phyloP scores from a whole-genome alignment of 2,113 vertebrate genomes.

The Syngnathus floridae region DNA sequence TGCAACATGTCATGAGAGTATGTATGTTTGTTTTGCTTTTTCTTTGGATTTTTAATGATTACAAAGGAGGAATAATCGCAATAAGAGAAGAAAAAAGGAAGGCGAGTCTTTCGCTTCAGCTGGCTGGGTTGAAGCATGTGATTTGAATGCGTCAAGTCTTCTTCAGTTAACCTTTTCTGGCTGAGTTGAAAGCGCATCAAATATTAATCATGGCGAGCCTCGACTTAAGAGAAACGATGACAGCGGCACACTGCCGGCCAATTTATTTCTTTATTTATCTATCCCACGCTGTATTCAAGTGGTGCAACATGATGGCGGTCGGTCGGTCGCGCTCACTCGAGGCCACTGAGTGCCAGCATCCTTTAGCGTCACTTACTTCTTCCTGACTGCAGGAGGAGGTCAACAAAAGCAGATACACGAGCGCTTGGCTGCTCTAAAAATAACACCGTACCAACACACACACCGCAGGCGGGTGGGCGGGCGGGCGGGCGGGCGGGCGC shows the following conservation, averaged over 20 bases:
- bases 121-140: background rate
- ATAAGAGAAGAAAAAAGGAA: too few species aligned
- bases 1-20: too few species aligned
- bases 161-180: background rate
- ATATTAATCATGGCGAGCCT: slow-evolving; percentile 6
- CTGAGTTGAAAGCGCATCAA: slow-evolving; percentile 1
- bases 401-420: slow-evolving; percentile 21
- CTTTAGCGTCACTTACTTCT: slow-evolving; percentile 58
- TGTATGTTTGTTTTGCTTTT: background rate
- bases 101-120: background rate
- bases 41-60: background rate
- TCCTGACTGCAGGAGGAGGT: slow-evolving; percentile 49
- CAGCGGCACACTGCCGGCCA: background rate
- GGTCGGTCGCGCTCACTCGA: background rate
- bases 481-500: background rate
- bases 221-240: background rate
- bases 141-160: background rate
- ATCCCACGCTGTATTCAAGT: slow-evolving; percentile 15
- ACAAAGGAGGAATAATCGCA: too few species aligned
- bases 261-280: slow-evolving; percentile 11
- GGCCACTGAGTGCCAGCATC: slow-evolving; percentile 34
- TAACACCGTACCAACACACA: slow-evolving; percentile 30
- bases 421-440: slow-evolving; percentile 27
- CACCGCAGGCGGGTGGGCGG: slow-evolving; percentile 5
- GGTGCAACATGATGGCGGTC: slow-evolving; percentile 2